phyloP scores from a whole-genome alignment of 2,888 invertebrate species.

The Ophion ventricosus region DNA sequence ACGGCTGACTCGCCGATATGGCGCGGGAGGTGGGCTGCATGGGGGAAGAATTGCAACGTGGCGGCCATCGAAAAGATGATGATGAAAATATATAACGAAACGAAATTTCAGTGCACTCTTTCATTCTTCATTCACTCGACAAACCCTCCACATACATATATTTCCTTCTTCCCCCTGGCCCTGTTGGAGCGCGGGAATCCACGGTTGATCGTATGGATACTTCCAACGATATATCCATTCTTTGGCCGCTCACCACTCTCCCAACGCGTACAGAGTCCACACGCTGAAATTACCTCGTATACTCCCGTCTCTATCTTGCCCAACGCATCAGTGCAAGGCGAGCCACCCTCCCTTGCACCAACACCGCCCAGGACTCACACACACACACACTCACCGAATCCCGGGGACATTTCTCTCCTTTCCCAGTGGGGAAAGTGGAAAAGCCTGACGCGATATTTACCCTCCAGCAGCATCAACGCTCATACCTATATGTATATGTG shows the following conservation, averaged over 20 bases:
- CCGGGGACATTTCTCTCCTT: constrained; percentile 63
- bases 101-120: constrained; percentile 39
- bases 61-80: constrained; percentile 67
- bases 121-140: not conserved
- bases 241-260: constrained; percentile 11
- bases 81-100: constrained; percentile 59
- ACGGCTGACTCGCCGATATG: constrained; percentile 7
- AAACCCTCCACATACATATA: not conserved
- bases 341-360: constrained; percentile 26
- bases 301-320: constrained; percentile 45
- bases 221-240: not conserved
- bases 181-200: not conserved
- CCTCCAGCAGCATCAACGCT: constrained; percentile 42
- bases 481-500: not conserved
- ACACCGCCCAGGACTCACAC: constrained; percentile 16
- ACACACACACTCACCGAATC: constrained; percentile 37
- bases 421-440: constrained; percentile 52
- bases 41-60: not conserved
- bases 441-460: constrained; percentile 40
- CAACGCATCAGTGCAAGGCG: constrained; percentile 47
- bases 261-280: constrained; percentile 9
- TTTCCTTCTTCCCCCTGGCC: not conserved
- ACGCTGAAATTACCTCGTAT: constrained; percentile 57
- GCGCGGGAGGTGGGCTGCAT: not conserved
- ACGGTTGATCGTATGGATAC: not conserved